Conservation (phyloP, 2,797 vertebrate species). For the Coccyzus lansbergi region DNA sequence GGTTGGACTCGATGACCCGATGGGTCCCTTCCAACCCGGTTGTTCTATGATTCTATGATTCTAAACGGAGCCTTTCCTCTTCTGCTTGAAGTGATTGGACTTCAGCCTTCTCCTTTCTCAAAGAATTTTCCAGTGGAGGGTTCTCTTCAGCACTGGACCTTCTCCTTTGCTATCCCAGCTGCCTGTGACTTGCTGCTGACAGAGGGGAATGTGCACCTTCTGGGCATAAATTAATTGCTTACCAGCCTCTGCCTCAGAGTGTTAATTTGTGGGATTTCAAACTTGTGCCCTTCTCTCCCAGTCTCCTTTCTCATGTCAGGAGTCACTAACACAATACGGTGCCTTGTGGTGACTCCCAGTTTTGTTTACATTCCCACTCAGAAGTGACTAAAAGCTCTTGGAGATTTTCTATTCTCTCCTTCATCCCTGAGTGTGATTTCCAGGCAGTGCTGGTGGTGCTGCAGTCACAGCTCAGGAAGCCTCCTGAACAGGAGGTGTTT, state of each 20-base stretch:
- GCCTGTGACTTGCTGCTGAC: neutral
- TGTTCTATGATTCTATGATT: no score
- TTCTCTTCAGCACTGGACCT: neutral
- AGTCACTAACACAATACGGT: neutral
- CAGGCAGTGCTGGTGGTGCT: neutral
- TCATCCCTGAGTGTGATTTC: conserved; percentile 24
- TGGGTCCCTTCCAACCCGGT: no score
- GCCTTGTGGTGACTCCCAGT: neutral
- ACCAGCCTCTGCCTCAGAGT: neutral
- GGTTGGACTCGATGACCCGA: no score
- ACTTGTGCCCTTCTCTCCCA: neutral
- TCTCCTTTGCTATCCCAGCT: neutral
- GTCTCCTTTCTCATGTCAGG: neutral
- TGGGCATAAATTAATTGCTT: neutral
- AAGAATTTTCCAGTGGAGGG: neutral
- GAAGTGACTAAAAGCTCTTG: neutral
- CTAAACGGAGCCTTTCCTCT: neutral
- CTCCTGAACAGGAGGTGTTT: neutral
- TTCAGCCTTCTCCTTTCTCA: neutral
- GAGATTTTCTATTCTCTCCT: neutral
- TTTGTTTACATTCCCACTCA: neutral
- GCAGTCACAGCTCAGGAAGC: conserved; percentile 12
- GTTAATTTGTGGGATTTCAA: neutral
- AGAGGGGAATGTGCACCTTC: neutral
- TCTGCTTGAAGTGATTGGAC: neutral